phyloP scores from a whole-genome alignment of 2,797 vertebrate genomes.

The Tiaroga cobitis region DNA sequence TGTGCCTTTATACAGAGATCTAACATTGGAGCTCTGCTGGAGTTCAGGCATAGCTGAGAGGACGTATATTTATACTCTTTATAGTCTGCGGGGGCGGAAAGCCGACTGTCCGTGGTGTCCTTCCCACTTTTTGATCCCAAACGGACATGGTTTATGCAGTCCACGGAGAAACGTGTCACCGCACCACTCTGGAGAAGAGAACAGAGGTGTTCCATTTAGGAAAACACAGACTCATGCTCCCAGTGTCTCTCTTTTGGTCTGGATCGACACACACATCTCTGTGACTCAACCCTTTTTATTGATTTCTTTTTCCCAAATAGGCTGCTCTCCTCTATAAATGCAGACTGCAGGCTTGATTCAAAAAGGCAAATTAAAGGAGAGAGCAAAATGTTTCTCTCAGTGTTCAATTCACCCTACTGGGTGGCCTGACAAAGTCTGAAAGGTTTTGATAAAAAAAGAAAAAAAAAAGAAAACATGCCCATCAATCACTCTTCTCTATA shows the following conservation, averaged over 20 bases:
- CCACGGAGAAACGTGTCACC: slow-evolving; percentile 5
- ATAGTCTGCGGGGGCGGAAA: slow-evolving; percentile 63
- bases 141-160: slow-evolving; percentile 62
- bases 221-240: slow-evolving; percentile 7
- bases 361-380: slow-evolving; percentile 53
- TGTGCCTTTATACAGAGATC: slow-evolving; percentile 31
- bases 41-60: slow-evolving; percentile 13
- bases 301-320: slow-evolving; percentile 45
- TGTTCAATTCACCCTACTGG: slow-evolving; percentile 21
- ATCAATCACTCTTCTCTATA: slow-evolving; percentile 39
- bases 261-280: slow-evolving; percentile 58
- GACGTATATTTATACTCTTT: slow-evolving; percentile 66
- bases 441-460: slow-evolving; percentile 22
- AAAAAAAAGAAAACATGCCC: neutral
- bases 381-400: slow-evolving; percentile 43
- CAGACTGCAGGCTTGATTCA: slow-evolving; percentile 37
- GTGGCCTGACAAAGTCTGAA: slow-evolving; percentile 40
- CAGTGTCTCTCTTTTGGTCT: neutral
- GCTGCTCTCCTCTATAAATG: slow-evolving; percentile 35
- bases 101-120: slow-evolving; percentile 59
- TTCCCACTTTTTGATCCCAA: slow-evolving; percentile 58
- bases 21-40: slow-evolving; percentile 12
- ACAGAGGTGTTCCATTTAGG: slow-evolving; percentile 33
- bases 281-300: slow-evolving; percentile 67
- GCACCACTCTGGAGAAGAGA: slow-evolving; percentile 49